phyloP scores from a whole-genome alignment of 2,888 invertebrate species.

The Machimus atricapillus region DNA sequence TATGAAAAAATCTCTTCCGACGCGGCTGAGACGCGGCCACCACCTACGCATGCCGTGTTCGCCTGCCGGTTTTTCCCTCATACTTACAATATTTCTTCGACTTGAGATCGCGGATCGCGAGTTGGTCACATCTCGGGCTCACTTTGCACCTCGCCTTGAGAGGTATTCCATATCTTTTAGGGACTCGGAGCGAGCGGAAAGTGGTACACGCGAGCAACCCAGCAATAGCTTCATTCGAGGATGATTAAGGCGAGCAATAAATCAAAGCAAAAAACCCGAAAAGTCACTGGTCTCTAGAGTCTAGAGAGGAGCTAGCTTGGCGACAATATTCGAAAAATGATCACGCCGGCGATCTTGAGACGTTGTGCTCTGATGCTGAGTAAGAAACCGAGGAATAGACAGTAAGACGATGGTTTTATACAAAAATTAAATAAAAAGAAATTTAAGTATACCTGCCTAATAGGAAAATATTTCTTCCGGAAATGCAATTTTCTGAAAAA shows the following conservation, averaged over 20 bases:
- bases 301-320: background rate
- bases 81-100: background rate
- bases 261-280: constrained; percentile 28
- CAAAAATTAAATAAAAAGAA: background rate
- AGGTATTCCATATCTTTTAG: background rate
- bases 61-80: constrained; percentile 20
- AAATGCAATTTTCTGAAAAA: background rate
- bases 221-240: background rate
- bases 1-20: constrained; percentile 21
- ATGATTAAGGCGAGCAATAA: constrained; percentile 32
- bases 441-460: background rate
- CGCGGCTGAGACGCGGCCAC: constrained; percentile 7
- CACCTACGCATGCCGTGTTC: constrained; percentile 24
- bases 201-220: background rate
- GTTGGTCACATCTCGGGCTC: background rate
- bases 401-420: background rate
- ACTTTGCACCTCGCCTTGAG: background rate
- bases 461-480: background rate
- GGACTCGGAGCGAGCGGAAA: background rate
- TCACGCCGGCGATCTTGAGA: background rate
- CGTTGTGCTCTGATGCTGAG: background rate
- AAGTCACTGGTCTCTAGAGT: constrained; percentile 9
- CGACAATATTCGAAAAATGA: background rate
- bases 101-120: background rate
- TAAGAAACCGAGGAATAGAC: background rate